Conservation (phyloP, 2,888 invertebrate species). For the Chironomus tentans region DNA sequence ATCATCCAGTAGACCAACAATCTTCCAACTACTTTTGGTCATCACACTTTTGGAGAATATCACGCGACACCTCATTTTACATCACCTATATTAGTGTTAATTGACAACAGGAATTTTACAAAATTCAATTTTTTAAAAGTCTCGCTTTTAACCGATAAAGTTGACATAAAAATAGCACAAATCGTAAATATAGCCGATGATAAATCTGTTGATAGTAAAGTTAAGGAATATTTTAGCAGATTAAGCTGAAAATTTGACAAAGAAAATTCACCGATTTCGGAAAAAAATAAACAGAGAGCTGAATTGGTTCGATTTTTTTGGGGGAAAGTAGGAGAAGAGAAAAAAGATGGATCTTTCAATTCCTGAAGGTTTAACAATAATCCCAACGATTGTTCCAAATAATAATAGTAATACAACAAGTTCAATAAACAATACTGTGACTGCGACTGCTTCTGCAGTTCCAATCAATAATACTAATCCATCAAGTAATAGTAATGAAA, state of each 20-base stretch:
- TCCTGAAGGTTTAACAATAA: conserved; percentile 15
- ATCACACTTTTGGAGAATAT: neutral
- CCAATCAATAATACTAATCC: neutral
- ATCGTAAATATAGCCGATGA: neutral
- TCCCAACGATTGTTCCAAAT: neutral
- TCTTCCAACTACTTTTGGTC: fast-evolving
- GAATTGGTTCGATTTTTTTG: neutral
- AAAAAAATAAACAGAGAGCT: conserved; percentile 18
- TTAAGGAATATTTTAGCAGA: neutral
- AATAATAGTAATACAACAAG: too few relatives aligned
- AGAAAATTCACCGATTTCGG: conserved; percentile 3
- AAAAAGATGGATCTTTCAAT: conserved; percentile 19
- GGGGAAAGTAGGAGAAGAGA: neutral
- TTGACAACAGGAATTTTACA: neutral
- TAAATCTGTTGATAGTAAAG: neutral
- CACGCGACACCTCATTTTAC: neutral
- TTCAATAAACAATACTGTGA: too few relatives aligned
- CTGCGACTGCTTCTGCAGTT: neutral
- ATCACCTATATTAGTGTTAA: neutral
- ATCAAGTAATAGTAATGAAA: neutral
- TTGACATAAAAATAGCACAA: neutral
- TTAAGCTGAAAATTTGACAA: neutral
- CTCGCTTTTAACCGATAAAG: neutral
- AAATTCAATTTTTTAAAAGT: neutral
- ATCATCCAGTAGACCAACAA: too few relatives aligned